These are phyloP conservation scores for Oreohelix idahoensis DNA, from an alignment of 1,140 invertebrate species.

Conservation along the genomic window DNA sequence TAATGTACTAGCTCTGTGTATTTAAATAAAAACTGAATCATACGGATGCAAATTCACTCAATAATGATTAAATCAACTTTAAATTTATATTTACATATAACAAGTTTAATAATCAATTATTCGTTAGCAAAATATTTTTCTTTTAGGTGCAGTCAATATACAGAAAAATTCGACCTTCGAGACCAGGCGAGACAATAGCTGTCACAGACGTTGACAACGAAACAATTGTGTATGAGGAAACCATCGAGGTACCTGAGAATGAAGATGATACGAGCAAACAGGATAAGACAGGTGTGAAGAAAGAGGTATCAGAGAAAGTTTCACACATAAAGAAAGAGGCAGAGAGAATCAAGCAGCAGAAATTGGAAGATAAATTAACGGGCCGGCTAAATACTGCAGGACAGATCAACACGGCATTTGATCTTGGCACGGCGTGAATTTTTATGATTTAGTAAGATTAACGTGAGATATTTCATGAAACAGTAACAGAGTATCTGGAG, in stretches of 20 bases:
- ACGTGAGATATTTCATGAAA: too few relatives aligned
- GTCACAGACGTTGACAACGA: neutral
- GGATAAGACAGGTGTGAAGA: neutral
- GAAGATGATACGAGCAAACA: neutral
- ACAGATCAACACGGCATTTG: neutral
- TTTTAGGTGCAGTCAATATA: constrained; percentile 4
- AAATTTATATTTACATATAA: too few relatives aligned
- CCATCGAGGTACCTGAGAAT: neutral
- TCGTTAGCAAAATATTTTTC: too few relatives aligned
- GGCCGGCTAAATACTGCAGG: neutral
- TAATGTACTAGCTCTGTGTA: too few relatives aligned
- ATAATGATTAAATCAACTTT: too few relatives aligned
- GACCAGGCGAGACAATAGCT: neutral
- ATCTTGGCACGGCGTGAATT: too few relatives aligned
- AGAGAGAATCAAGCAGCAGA: neutral
- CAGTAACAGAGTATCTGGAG: too few relatives aligned
- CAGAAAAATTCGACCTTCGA: constrained; percentile 2
- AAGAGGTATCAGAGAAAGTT: neutral
- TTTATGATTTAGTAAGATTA: too few relatives aligned
- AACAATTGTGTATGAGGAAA: neutral
- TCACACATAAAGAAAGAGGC: neutral
- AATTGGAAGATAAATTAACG: neutral
- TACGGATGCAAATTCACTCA: too few relatives aligned
- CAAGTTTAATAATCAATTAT: too few relatives aligned
- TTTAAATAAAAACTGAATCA: too few relatives aligned